phyloP scores from a whole-genome alignment of 2,113 vertebrate species.

The Amazona vittata region DNA sequence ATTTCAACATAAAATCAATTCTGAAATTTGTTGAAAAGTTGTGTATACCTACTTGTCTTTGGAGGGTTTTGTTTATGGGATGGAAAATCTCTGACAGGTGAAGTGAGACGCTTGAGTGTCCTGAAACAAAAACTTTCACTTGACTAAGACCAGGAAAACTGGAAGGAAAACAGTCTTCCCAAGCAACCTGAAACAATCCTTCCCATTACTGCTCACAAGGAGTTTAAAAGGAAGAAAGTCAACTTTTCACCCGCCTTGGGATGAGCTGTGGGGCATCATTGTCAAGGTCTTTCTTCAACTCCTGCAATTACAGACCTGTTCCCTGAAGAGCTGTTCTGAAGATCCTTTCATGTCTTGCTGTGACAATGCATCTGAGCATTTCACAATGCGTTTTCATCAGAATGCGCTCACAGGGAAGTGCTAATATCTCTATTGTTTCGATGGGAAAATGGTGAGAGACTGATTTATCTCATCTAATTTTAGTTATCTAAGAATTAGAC shows the following conservation, averaged over 20 bases:
- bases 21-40: background rate
- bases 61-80: background rate
- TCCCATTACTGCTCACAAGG: background rate
- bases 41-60: background rate
- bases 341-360: background rate
- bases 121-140: background rate
- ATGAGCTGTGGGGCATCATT: background rate
- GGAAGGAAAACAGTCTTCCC: background rate
- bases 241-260: background rate
- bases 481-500: background rate
- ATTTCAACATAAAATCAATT: slow-evolving; percentile 21
- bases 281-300: background rate
- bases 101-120: background rate
- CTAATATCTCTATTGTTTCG: background rate
- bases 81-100: background rate
- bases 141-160: background rate
- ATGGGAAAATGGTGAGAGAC: background rate
- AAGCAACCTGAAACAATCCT: background rate
- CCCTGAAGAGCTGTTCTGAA: background rate
- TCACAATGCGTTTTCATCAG: background rate
- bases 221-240: background rate
- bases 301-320: background rate
- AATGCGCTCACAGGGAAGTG: background rate
- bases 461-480: background rate
- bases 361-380: background rate